Percentiles rank a stretch among this genome's conserved stretches.
phyloP scores from a whole-genome alignment of 2,888 invertebrate species.

The Lapara coniferarum region DNA sequence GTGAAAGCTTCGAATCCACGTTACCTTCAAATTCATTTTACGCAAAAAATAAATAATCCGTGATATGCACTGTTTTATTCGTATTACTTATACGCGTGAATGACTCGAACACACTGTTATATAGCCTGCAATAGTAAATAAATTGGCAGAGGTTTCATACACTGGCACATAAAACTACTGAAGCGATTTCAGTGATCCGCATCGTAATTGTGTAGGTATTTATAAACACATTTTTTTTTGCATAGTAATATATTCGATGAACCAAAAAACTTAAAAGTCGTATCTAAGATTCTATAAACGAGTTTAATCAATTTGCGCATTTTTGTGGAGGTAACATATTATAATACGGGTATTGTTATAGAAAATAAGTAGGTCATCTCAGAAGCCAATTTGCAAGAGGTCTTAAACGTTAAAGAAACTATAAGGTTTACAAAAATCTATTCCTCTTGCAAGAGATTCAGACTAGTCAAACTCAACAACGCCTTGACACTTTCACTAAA shows the following conservation, averaged over 20 bases:
- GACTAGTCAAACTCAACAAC: no score
- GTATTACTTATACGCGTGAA: slow-evolving; percentile 52
- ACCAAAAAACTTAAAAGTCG: not conserved
- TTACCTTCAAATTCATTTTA: slow-evolving; percentile 55
- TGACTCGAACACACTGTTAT: slow-evolving; percentile 53
- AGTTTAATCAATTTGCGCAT: no score
- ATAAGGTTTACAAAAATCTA: no score
- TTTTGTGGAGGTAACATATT: no score
- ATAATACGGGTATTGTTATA: no score
- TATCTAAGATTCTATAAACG: not conserved
- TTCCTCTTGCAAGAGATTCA: no score
- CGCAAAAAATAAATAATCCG: slow-evolving; percentile 30
- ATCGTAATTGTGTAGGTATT: slow-evolving; percentile 52
- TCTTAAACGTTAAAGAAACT: no score
- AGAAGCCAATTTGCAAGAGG: no score
- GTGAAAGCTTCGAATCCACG: not conserved
- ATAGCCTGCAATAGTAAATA: slow-evolving; percentile 55
- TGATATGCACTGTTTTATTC: slow-evolving; percentile 4
- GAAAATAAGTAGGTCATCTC: no score
- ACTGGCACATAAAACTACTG: slow-evolving; percentile 46
- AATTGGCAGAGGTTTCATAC: slow-evolving; percentile 43
- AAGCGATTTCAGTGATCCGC: slow-evolving; percentile 56
- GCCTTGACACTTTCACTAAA: no score
- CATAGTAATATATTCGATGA: not conserved
- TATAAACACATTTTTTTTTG: slow-evolving; percentile 1